Conservation (phyloP, 2,888 invertebrate genomes). For the Ennomos quercinarius region DNA sequence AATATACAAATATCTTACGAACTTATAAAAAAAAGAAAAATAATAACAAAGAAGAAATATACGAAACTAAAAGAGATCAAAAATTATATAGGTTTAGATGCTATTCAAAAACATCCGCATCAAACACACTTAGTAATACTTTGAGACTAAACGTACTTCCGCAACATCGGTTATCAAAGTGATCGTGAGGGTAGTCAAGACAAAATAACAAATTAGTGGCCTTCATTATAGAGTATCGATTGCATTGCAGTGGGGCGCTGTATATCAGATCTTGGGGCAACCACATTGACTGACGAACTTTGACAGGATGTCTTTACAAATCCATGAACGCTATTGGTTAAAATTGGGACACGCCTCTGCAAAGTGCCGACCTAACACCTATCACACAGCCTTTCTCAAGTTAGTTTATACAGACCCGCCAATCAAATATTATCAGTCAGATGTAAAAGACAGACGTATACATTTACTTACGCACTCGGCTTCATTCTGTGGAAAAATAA, state of each 20-base stretch:
- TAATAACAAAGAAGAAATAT: no score
- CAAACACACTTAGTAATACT: not conserved
- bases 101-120: no score
- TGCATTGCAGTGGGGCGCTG: slow-evolving; percentile 46
- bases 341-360: slow-evolving; percentile 9
- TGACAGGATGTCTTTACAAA: not conserved
- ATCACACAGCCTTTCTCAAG: slow-evolving; percentile 1
- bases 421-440: slow-evolving; percentile 15
- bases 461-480: slow-evolving; percentile 35
- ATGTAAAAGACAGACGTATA: slow-evolving; percentile 25
- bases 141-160: not conserved
- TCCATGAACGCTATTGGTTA: not conserved
- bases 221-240: slow-evolving; percentile 44
- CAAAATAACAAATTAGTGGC: slow-evolving; percentile 13
- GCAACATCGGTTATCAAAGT: slow-evolving; percentile 4
- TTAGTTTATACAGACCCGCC: slow-evolving; percentile 7
- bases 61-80: no score
- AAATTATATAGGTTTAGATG: no score
- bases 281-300: slow-evolving; percentile 2
- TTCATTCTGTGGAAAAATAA: slow-evolving; percentile 14
- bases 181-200: slow-evolving; percentile 8
- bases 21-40: not conserved
- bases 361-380: not conserved
- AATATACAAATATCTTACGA: not conserved
- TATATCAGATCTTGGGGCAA: slow-evolving; percentile 36